Evolutionary conservation across 1,140 invertebrate species (phyloP), one percentile per base, ranked within the genome.

Genomic region (Achroia grisella): DNA sequence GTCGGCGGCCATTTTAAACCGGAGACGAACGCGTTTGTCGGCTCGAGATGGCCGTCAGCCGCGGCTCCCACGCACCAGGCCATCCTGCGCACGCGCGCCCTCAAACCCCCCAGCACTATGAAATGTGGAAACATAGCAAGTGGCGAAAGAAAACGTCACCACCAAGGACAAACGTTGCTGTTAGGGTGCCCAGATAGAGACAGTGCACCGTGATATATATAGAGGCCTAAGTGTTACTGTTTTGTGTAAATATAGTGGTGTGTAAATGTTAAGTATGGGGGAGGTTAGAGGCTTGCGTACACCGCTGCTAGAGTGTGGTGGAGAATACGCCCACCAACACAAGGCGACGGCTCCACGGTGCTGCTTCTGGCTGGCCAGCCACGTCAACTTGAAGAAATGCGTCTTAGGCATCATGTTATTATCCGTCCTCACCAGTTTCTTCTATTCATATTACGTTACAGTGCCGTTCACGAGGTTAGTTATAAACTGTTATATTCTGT

Each of bases 391-490:
- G 52, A 91, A 90, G 71, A 89, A 91, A 53, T 93, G 91, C 74
- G 91, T 93, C 56, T 87, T 88, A 40, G 90, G 88, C 34, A 83
- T 92, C 48, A 86, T 93, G 52, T 78, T 91, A 59, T 84, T 93
- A 52, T 91, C 91, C 56, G 70, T 92, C 65, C 86, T 90, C 65
- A 91, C 90, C 53, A 93, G 93, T 73, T 89, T 93, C 70, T 92
- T 92, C 77, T 93, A 92, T 79, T 91, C 90, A 14, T 90, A 92
- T 73, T 92, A 93, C 63, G 88, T 93, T 71, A 91, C 89, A 63
- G 90, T 87, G 63, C 89, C 91, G n/a, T 85, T 93, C 47, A 89
- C 91, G 31, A 92, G 91, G 91, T 92, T 67, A 89, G 87, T 61
- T 11, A 6, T 27, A 15, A 10, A 5, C 11, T 23, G 17, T 23